Percentiles rank a stretch among this genome's conserved stretches.
These are phyloP conservation scores for Nephila pilipes DNA, from an alignment of 1,140 invertebrate genomes.

Conservation along the genomic window DNA sequence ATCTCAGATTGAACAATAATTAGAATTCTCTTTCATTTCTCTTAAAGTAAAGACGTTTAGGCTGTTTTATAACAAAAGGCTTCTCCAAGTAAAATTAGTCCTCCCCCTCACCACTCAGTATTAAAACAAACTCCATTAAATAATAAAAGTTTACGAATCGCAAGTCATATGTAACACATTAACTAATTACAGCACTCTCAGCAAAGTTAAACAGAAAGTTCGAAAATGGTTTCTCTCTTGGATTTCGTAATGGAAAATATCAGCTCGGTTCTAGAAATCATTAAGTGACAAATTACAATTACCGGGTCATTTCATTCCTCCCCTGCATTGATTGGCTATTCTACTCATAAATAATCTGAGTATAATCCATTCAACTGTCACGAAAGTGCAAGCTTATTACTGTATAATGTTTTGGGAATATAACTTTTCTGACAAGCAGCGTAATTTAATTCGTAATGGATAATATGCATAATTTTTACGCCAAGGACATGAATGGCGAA, in stretches of 20 bases:
- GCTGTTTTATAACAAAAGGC: neutral
- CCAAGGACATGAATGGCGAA: constrained; percentile 6
- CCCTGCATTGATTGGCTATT: constrained; percentile 43
- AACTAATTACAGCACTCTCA: constrained; percentile 58
- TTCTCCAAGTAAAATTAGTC: neutral
- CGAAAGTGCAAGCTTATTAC: constrained; percentile 36
- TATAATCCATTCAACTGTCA: constrained; percentile 54
- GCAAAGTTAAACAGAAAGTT: constrained; percentile 28
- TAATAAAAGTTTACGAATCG: constrained; percentile 60
- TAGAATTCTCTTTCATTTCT: constrained; percentile 39
- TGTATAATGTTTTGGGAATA: constrained; percentile 51
- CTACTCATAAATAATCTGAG: constrained; percentile 53
- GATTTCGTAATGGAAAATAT: constrained; percentile 64
- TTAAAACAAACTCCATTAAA: constrained; percentile 68
- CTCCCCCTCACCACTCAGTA: neutral
- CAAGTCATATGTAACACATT: constrained; percentile 55
- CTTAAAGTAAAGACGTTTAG: neutral
- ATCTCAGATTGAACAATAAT: constrained; percentile 42
- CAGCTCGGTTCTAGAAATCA: constrained; percentile 44
- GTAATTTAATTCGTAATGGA: constrained; percentile 63
- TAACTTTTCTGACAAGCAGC: constrained; percentile 48
- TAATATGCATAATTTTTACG: constrained; percentile 38
- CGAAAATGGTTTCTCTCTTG: constrained; percentile 54
- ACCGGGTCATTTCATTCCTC: constrained; percentile 45
- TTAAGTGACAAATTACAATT: constrained; percentile 70